phyloP scores from a whole-genome alignment of 2,113 vertebrate genomes.

The Sapayoa aenigma region DNA sequence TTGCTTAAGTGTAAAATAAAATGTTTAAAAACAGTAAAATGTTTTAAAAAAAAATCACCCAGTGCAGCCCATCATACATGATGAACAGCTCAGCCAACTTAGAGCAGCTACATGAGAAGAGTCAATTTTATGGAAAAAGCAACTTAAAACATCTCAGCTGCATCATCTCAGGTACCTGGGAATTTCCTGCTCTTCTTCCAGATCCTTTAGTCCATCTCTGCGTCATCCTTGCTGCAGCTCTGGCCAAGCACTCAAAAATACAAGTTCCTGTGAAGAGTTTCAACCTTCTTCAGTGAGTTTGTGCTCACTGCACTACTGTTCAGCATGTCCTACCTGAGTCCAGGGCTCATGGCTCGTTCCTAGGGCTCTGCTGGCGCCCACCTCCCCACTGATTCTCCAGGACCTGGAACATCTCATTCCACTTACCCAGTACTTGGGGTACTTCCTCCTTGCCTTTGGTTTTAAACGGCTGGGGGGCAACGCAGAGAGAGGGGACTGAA shows the following conservation, averaged over 20 bases:
- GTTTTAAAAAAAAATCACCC: not conserved
- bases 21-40: not conserved
- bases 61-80: not conserved
- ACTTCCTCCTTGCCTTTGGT: not conserved
- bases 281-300: not conserved
- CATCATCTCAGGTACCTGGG: not conserved
- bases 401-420: not conserved
- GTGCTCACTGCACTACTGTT: not conserved
- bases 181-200: not conserved
- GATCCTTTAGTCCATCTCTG: not conserved
- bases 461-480: not conserved
- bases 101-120: not conserved
- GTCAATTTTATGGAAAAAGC: not conserved
- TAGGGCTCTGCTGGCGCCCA: not conserved
- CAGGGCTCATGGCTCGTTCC: not conserved
- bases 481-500: not conserved
- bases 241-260: not conserved
- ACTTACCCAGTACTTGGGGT: fast-evolving
- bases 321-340: not conserved
- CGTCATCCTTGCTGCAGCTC: not conserved
- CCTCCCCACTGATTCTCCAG: fast-evolving
- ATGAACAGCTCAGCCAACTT: not conserved
- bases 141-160: not conserved
- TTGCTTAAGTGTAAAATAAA: not conserved
- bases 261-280: not conserved